phyloP scores from a whole-genome alignment of 2,113 vertebrate genomes.

The Aramus guarauna region DNA sequence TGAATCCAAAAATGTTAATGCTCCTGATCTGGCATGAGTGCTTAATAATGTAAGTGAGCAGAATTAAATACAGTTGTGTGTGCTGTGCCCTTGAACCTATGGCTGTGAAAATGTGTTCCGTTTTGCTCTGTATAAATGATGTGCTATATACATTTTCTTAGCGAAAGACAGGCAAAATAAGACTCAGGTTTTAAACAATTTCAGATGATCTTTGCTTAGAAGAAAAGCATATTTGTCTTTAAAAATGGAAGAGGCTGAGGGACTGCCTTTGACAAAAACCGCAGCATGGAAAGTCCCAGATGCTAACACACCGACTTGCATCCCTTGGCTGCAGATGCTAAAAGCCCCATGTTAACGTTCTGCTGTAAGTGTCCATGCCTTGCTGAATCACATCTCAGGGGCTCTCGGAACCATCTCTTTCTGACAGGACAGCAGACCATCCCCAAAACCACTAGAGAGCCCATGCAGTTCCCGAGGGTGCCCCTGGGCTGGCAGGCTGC shows the following conservation, averaged over 20 bases:
- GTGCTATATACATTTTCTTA: background rate
- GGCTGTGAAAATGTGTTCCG: conserved; percentile 22
- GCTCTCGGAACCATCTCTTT: background rate
- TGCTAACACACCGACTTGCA: background rate
- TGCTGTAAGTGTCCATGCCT: background rate
- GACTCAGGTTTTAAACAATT: conserved; percentile 15
- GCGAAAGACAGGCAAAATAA: background rate
- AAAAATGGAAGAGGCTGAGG: background rate
- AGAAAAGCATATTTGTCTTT: background rate
- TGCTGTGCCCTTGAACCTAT: conserved; percentile 43
- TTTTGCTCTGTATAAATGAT: conserved; percentile 23
- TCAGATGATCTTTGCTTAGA: conserved; percentile 5
- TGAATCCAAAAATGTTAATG: conserved; percentile 28
- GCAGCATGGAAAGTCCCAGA: background rate
- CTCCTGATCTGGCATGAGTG: conserved; percentile 34
- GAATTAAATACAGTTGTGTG: conserved; percentile 65
- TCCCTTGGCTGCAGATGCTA: background rate
- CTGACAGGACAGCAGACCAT: background rate
- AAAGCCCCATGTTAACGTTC: background rate
- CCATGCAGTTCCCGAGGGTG: background rate
- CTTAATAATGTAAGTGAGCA: conserved; percentile 56
- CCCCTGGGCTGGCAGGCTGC: background rate
- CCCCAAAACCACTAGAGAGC: background rate
- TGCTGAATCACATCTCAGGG: background rate
- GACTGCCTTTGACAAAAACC: background rate